phyloP scores from a whole-genome alignment of 2,113 vertebrate genomes.

The Ardeotis arabs region DNA sequence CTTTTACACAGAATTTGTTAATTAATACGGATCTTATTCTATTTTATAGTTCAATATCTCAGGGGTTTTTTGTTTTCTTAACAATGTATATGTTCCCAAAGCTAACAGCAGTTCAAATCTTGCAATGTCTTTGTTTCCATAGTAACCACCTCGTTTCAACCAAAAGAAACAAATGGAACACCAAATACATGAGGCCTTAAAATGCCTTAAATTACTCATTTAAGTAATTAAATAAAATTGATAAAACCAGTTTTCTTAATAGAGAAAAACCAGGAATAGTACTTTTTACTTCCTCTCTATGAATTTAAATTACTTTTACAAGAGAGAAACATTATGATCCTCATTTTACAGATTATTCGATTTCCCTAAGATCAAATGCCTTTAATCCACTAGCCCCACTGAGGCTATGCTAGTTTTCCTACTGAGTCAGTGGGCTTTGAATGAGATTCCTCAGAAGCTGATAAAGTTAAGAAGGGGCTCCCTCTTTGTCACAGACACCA shows the following conservation, averaged over 20 bases:
- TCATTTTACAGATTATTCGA: background rate
- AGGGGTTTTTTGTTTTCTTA: background rate
- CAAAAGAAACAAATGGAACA: background rate
- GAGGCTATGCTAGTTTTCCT: background rate
- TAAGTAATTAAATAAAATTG: background rate
- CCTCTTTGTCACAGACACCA: background rate
- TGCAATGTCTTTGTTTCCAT: background rate
- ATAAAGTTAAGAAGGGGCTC: background rate
- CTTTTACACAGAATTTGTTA: background rate
- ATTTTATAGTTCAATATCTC: background rate
- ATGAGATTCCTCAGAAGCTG: background rate
- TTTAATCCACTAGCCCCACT: background rate
- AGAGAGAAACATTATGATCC: background rate
- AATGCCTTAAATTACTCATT: background rate
- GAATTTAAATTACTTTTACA: slow-evolving; percentile 5
- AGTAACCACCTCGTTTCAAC: background rate
- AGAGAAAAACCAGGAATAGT: background rate
- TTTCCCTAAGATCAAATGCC: background rate
- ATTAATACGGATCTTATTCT: background rate
- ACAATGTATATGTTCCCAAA: background rate
- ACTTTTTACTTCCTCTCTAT: background rate
- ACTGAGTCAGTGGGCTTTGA: background rate
- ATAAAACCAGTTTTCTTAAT: background rate
- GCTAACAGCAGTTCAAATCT: background rate
- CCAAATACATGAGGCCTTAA: background rate